These are phyloP conservation scores for Thelaira solivaga DNA, from an alignment of 2,888 invertebrate genomes.

Conservation along the genomic window DNA sequence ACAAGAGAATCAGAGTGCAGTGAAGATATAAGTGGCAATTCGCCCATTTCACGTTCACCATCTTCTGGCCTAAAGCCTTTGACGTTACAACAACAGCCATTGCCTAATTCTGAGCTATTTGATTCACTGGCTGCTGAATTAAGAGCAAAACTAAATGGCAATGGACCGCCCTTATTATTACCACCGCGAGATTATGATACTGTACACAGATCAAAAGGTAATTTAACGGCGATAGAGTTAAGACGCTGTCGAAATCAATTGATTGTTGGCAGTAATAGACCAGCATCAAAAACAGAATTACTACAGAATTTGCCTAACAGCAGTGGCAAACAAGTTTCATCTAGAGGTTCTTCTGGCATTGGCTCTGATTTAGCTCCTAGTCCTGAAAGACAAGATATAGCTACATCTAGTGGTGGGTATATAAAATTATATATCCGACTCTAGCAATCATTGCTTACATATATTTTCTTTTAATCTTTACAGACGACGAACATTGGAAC, in stretches of 20 bases:
- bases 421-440: neutral
- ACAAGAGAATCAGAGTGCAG: constrained; percentile 85
- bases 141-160: constrained; percentile 83
- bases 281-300: constrained; percentile 75
- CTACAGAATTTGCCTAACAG: constrained; percentile 39
- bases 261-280: constrained; percentile 73
- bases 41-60: constrained; percentile 74
- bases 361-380: constrained; percentile 93
- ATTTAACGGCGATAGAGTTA: constrained; percentile 84
- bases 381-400: constrained; percentile 81
- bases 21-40: constrained; percentile 79
- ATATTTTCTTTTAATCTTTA: neutral
- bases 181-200: constrained; percentile 97
- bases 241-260: constrained; percentile 77
- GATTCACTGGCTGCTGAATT: constrained; percentile 95
- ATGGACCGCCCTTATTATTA: constrained; percentile 86
- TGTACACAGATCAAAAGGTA: constrained; percentile 85
- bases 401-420: constrained; percentile 77
- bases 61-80: constrained; percentile 65
- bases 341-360: constrained; percentile 91
- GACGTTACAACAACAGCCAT: constrained; percentile 65
- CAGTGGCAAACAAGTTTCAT: constrained; percentile 79
- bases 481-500: constrained; percentile 77
- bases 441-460: no score
- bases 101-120: constrained; percentile 86